These are phyloP conservation scores for Typhlomys cinereus DNA, from an alignment of 2,113 vertebrate species.

Conservation along the genomic window DNA sequence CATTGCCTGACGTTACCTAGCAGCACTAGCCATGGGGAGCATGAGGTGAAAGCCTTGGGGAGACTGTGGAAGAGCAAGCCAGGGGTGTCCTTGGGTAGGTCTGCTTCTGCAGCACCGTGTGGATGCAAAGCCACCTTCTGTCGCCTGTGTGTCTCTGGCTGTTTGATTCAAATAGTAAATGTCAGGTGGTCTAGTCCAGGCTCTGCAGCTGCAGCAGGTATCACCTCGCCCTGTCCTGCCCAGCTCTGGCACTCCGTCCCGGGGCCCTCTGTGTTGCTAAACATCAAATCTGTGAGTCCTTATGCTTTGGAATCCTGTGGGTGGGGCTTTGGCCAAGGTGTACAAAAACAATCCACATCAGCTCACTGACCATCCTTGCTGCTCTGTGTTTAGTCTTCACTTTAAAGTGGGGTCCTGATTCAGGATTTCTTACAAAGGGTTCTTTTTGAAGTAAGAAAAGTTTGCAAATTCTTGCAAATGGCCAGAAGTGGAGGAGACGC, in stretches of 20 bases:
- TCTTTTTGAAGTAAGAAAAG: background rate
- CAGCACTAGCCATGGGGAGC: background rate
- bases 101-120: background rate
- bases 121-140: background rate
- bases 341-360: background rate
- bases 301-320: background rate
- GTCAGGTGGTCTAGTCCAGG: background rate
- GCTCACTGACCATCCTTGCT: background rate
- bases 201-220: background rate
- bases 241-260: background rate
- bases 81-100: background rate
- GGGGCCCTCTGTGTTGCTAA: background rate
- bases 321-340: background rate
- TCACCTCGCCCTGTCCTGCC: accelerated
- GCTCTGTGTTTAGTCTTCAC: background rate
- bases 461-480: background rate
- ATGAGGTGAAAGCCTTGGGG: background rate
- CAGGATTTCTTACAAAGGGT: background rate
- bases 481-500: background rate
- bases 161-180: background rate
- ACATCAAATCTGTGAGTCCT: background rate
- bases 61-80: background rate
- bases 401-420: background rate
- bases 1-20: background rate
- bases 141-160: background rate